Conservation (phyloP, 2,888 invertebrate genomes). For the Drepanosiphum platanoidis region DNA sequence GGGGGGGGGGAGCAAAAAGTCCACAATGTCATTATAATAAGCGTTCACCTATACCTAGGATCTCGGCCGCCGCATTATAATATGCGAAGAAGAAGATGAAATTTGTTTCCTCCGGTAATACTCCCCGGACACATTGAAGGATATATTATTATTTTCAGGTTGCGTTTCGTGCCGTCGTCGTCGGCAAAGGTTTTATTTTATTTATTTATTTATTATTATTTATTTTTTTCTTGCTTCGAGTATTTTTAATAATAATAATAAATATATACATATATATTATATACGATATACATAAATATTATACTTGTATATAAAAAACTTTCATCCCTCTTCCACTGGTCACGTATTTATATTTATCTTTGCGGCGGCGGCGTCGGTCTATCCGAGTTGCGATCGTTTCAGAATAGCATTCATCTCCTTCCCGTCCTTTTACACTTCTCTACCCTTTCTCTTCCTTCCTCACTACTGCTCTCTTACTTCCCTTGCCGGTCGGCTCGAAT, state of each 20-base stretch:
- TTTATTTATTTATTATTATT: slow-evolving; percentile 2
- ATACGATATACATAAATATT: neutral
- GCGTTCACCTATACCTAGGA: slow-evolving; percentile 25
- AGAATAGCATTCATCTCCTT: slow-evolving; percentile 14
- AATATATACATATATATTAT: neutral
- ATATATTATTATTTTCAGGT: slow-evolving; percentile 1
- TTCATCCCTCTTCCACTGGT: slow-evolving; percentile 5
- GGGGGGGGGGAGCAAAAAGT: slow-evolving; percentile 9
- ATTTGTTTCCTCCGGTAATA: neutral
- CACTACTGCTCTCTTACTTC: neutral
- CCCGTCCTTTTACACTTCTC: neutral
- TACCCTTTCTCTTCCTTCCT: neutral
- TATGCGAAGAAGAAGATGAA: neutral
- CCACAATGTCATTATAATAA: slow-evolving; percentile 39
- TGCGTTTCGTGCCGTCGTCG: neutral
- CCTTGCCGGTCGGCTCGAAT: neutral
- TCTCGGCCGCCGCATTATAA: neutral
- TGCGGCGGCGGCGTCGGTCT: slow-evolving; percentile 8
- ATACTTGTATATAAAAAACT: slow-evolving; percentile 14
- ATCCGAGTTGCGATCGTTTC: slow-evolving; percentile 20
- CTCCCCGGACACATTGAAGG: neutral
- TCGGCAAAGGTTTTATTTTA: neutral
- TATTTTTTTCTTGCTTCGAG: neutral
- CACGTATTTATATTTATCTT: slow-evolving; percentile 51
- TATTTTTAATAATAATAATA: slow-evolving; percentile 34